Evolutionary conservation across 2,888 invertebrate species (phyloP).

Genomic region (Ormyrus rosae): DNA sequence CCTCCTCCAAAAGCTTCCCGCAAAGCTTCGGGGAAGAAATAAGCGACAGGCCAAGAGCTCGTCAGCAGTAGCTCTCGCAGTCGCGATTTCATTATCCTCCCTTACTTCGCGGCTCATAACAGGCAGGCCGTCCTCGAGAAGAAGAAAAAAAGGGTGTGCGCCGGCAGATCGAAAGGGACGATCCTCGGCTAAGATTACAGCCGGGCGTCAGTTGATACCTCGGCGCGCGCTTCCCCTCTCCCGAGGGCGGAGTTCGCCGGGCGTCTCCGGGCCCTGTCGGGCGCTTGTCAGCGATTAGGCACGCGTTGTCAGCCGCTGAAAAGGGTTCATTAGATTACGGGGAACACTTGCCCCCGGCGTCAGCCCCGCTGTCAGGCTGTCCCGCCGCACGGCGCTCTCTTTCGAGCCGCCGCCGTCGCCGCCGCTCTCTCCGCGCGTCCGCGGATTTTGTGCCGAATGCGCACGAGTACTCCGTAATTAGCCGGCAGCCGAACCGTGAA

Average conservation of each 20-base stretch:
- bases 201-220: slow-evolving; percentile 51
- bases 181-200: slow-evolving; percentile 52
- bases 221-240: neutral
- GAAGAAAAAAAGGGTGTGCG: neutral
- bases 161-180: slow-evolving; percentile 29
- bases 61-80: no score
- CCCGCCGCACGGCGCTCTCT: slow-evolving; percentile 5
- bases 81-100: no score
- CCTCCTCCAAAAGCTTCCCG: no score
- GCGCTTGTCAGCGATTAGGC: slow-evolving; percentile 65
- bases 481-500: slow-evolving; percentile 31
- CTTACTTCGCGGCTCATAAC: no score
- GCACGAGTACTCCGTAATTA: slow-evolving; percentile 31
- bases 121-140: no score
- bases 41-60: no score
- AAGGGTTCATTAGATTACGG: slow-evolving; percentile 66
- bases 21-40: no score
- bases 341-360: slow-evolving; percentile 46
- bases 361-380: slow-evolving; percentile 6
- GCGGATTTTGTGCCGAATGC: slow-evolving; percentile 33
- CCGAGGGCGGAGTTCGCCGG: slow-evolving; percentile 58
- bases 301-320: slow-evolving; percentile 66
- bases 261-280: slow-evolving; percentile 61
- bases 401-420: neutral
- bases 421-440: neutral